Evolutionary conservation across 1,140 invertebrate genomes (phyloP).

Genomic region (Drosophila nigromelanica): DNA sequence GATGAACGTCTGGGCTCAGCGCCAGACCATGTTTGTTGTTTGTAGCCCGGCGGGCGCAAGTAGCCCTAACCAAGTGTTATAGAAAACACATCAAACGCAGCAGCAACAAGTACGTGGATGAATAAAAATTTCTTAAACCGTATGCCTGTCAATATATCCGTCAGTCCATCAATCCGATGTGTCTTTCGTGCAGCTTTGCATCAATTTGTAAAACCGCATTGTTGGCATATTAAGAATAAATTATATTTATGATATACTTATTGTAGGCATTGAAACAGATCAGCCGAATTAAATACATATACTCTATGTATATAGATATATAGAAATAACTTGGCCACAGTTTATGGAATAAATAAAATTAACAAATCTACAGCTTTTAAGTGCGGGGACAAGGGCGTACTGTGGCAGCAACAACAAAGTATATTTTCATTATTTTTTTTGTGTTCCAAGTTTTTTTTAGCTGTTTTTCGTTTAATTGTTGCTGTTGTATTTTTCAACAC

Average conservation of each 20-base stretch:
- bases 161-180: background rate
- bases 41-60: slow-evolving; percentile 41
- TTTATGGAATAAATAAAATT: slow-evolving; percentile 58
- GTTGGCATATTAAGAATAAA: slow-evolving; percentile 19
- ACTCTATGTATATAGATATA: background rate
- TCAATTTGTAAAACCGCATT: background rate
- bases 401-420: slow-evolving; percentile 57
- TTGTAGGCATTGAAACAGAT: slow-evolving; percentile 6
- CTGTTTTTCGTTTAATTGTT: slow-evolving; percentile 34
- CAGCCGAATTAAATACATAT: slow-evolving; percentile 3
- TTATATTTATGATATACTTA: slow-evolving; percentile 31
- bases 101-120: slow-evolving; percentile 4
- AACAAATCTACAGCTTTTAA: slow-evolving; percentile 23
- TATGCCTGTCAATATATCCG: slow-evolving; percentile 7
- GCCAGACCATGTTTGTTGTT: slow-evolving; percentile 61
- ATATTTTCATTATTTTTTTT: slow-evolving; percentile 64
- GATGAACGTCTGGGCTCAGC: slow-evolving; percentile 69
- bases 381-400: background rate
- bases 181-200: background rate
- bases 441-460: slow-evolving; percentile 26
- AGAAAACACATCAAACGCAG: slow-evolving; percentile 33
- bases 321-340: slow-evolving; percentile 29
- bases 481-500: slow-evolving; percentile 65
- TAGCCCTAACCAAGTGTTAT: slow-evolving; percentile 30
- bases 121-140: slow-evolving; percentile 9